Percentiles rank a stretch among this genome's conserved stretches.
These are phyloP conservation scores for Ditula angustiorana DNA, from an alignment of 2,888 invertebrate species.

Conservation along the genomic window DNA sequence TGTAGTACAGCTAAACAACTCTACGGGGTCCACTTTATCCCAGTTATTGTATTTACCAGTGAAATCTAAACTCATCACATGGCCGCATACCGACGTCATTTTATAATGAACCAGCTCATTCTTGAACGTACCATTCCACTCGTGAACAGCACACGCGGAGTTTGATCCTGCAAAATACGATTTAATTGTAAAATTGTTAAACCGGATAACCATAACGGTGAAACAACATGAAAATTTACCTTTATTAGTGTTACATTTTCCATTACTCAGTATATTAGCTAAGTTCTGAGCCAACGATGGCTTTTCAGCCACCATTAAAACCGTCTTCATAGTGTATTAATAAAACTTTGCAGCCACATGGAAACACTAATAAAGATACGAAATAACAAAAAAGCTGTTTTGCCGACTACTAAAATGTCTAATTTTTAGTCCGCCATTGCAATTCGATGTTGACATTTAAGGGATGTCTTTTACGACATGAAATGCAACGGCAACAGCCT, in stretches of 20 bases:
- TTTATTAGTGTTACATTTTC: constrained; percentile 91
- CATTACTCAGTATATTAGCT: constrained; percentile 96
- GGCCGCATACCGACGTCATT: constrained; percentile 99
- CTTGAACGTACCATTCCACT: constrained; percentile 95
- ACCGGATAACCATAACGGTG: neutral
- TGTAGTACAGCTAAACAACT: constrained; percentile 96
- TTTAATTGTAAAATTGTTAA: constrained; percentile 3
- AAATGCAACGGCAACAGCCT: too few relatives aligned
- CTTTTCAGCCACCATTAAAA: constrained; percentile 99
- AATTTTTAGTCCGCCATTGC: neutral
- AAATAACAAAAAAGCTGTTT: constrained; percentile 12
- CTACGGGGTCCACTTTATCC: constrained; percentile 98
- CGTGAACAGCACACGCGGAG: constrained; percentile 96
- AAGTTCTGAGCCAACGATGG: constrained; percentile 98
- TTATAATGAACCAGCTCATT: constrained; percentile 91
- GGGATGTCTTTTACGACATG: too few relatives aligned
- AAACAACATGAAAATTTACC: constrained; percentile 76
- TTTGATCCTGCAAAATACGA: constrained; percentile 88
- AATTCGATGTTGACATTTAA: neutral
- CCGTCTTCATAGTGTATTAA: constrained; percentile 89
- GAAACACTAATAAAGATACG: neutral
- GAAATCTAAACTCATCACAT: constrained; percentile 98
- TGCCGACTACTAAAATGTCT: neutral
- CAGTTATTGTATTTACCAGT: constrained; percentile 97
- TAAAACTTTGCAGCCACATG: constrained; percentile 17